phyloP scores from a whole-genome alignment of 2,888 invertebrate species.

The Craniophora ligustri region DNA sequence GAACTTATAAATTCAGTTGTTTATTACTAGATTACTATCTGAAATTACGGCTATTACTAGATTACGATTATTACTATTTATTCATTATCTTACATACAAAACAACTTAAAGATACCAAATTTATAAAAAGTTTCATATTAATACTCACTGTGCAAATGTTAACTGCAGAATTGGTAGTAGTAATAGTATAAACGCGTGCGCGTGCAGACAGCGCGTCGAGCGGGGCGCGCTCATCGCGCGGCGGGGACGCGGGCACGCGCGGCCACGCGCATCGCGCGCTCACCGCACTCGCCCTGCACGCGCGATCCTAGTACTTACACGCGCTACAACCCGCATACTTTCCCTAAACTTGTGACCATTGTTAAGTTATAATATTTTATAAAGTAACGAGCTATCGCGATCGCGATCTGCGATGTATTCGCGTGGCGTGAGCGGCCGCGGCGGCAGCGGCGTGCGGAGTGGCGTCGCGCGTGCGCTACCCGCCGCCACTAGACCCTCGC shows the following conservation, averaged over 20 bases:
- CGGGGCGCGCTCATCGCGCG: conserved; percentile 84
- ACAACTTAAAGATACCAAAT: too few relatives aligned
- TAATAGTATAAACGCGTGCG: conserved; percentile 63
- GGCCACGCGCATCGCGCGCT: conserved; percentile 75
- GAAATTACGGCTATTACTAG: too few relatives aligned
- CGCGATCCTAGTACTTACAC: conserved; percentile 43
- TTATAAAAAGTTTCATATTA: background rate
- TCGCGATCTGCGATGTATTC: conserved; percentile 60
- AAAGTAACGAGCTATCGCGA: conserved; percentile 61
- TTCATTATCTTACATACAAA: background rate
- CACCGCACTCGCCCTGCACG: conserved; percentile 62
- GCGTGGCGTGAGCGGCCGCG: conserved; percentile 75
- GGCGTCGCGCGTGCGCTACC: conserved; percentile 85
- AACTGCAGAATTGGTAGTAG: conserved; percentile 64
- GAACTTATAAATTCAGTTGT: too few relatives aligned
- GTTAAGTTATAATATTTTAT: conserved; percentile 20
- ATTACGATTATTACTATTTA: background rate
- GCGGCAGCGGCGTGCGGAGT: conserved; percentile 75
- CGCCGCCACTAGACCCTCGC: conserved; percentile 51
- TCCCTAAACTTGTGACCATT: conserved; percentile 27
- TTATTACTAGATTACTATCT: too few relatives aligned
- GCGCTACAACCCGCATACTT: conserved; percentile 33
- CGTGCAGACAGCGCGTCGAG: conserved; percentile 65
- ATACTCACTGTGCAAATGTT: conserved; percentile 78
- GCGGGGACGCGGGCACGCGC: conserved; percentile 68